Conservation (phyloP, 2,797 vertebrate genomes). For the Clarias platycephalus region DNA sequence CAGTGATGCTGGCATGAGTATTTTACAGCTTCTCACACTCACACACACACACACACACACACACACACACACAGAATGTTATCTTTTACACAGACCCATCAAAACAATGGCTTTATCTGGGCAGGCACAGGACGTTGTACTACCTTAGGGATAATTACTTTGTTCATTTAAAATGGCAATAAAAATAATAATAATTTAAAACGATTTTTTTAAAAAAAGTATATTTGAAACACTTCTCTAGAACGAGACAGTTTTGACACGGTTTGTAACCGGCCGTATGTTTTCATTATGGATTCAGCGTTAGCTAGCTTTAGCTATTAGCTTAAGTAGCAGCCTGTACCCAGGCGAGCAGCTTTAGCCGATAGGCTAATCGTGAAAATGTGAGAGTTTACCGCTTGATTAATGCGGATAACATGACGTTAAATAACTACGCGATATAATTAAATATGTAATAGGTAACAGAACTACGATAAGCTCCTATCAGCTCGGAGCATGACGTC, state of each 20-base stretch:
- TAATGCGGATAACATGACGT: background rate
- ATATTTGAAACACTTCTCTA: background rate
- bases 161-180: no score
- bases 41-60: background rate
- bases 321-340: no score
- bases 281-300: background rate
- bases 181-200: no score
- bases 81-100: background rate
- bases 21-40: background rate
- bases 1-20: background rate
- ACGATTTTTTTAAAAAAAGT: no score
- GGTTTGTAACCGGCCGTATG: background rate
- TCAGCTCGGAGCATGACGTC: constrained; percentile 68
- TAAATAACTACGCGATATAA: background rate
- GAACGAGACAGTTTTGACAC: background rate
- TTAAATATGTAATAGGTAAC: background rate
- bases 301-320: constrained; percentile 1
- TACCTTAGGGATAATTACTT: background rate
- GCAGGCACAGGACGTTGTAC: background rate
- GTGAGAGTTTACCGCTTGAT: background rate
- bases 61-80: background rate
- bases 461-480: constrained; percentile 36
- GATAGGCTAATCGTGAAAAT: background rate
- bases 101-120: background rate
- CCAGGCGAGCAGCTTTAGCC: background rate